These are phyloP conservation scores for Petaurus breviceps DNA, from an alignment of 2,113 vertebrate species.

Conservation along the genomic window DNA sequence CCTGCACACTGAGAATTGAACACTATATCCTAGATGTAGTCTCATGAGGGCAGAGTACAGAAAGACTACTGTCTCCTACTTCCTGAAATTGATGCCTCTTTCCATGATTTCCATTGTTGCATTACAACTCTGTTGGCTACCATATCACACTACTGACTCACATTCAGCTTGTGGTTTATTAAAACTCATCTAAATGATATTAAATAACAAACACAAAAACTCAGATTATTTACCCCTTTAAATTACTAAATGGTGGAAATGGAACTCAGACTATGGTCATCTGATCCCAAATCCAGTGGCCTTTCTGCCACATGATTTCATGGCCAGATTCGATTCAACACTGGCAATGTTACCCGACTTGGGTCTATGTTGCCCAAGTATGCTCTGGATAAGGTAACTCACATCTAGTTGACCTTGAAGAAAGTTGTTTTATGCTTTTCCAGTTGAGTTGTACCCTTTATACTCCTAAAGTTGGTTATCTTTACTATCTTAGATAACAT, in stretches of 20 bases:
- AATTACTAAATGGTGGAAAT: background rate
- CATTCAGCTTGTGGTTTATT: background rate
- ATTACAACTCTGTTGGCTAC: background rate
- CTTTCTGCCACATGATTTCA: background rate
- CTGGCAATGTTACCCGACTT: background rate
- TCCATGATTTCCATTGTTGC: background rate
- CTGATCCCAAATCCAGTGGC: background rate
- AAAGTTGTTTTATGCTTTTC: background rate
- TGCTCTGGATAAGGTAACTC: background rate
- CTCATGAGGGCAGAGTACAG: background rate
- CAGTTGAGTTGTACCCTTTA: background rate
- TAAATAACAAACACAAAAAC: background rate
- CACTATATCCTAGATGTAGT: background rate
- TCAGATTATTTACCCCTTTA: background rate
- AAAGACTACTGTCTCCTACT: background rate
- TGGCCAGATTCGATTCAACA: background rate
- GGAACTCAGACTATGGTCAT: background rate
- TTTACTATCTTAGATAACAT: background rate
- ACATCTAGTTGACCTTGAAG: background rate
- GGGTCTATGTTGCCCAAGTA: background rate
- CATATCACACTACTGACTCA: background rate
- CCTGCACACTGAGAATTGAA: background rate
- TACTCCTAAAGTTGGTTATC: background rate
- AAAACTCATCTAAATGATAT: background rate
- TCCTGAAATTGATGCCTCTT: background rate